Base-by-base conservation (phyloP, 2,888 invertebrate species). In the Panopea generosa region DNA sequence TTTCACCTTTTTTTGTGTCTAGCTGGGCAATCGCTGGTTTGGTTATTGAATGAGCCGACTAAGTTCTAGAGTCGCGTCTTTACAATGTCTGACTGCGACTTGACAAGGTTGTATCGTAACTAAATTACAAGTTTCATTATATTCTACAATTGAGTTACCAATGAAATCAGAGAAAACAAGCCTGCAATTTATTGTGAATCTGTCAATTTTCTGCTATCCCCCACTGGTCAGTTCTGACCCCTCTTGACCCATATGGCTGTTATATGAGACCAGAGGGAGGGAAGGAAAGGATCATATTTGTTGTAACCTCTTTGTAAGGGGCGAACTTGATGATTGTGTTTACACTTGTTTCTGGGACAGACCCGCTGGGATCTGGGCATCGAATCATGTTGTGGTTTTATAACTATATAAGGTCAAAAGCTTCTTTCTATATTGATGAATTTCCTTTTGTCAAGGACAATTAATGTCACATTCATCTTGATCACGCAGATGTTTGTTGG, bases 401-500 rank as follows among this genome's bases (percentile, higher is more conserved):
- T 27, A 22, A 52, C 52, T 52, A 26, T 53, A 53, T 59, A 71
- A 65, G 45, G 65, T 59, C 59, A 18, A 20, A 50, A 22, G 20
- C 24, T 50, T 24, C 33, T 33, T 7, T 33, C 33, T 11, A 33
- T n/a, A 33, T 33, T 20, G 50, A 50, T 50, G 47, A 56, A 49
- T 49, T 49, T 43, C n/a, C 65, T 59, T 47, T 53, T 45, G 47
- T 71, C 38, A 40, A 24, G 26, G 57, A 65, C 65, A 65, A 59
- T 71, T 71, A 65, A 60, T 71, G 60, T 49, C 47, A 59, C 63
- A 60, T 65, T 53, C 40, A 59, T 72, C 56, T 40, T 59, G 52
- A 66, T 67, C 49, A 38, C 20, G 52, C 72, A 72, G 72, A 72
- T 72, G 72, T 72, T 72, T 56, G 49, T 55, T 56, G 50, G 33